These are phyloP conservation scores for Chaetodon trifasciatus DNA, from an alignment of 2,797 vertebrate genomes.

Conservation along the genomic window DNA sequence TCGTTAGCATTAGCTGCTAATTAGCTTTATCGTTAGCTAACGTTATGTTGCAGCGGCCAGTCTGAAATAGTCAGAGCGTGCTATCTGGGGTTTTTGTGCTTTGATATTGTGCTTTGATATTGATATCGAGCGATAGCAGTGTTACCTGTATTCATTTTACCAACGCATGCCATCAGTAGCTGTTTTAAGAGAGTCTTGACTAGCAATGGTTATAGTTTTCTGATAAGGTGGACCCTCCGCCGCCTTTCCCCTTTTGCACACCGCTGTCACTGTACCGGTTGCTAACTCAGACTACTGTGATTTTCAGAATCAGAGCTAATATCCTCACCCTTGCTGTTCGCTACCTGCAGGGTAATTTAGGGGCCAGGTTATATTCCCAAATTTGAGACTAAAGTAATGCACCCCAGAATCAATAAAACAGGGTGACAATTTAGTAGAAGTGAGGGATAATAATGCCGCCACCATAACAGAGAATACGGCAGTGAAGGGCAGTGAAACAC, in stretches of 20 bases:
- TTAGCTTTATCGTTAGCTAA: slow-evolving; percentile 36
- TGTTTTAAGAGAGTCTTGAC: neutral
- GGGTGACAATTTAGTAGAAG: neutral
- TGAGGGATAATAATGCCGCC: neutral
- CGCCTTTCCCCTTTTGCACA: neutral
- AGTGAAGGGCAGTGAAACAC: too few relatives aligned
- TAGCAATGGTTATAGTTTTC: neutral
- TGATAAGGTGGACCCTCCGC: slow-evolving; percentile 1
- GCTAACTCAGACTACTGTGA: neutral
- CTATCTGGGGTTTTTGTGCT: neutral
- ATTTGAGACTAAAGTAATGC: neutral
- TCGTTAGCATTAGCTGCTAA: slow-evolving; percentile 59
- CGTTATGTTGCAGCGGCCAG: slow-evolving; percentile 22
- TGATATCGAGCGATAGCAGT: neutral
- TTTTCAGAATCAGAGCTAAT: neutral
- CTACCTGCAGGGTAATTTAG: neutral
- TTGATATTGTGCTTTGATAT: neutral
- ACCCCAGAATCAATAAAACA: neutral
- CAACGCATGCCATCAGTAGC: fast-evolving
- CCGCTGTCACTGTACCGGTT: slow-evolving; percentile 27
- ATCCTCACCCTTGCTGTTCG: neutral
- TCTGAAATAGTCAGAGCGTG: neutral
- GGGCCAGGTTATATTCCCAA: neutral
- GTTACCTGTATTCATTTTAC: neutral
- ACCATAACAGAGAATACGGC: neutral